Evolutionary conservation across 2,797 vertebrate species (phyloP).

Genomic region (Poecilia picta): DNA sequence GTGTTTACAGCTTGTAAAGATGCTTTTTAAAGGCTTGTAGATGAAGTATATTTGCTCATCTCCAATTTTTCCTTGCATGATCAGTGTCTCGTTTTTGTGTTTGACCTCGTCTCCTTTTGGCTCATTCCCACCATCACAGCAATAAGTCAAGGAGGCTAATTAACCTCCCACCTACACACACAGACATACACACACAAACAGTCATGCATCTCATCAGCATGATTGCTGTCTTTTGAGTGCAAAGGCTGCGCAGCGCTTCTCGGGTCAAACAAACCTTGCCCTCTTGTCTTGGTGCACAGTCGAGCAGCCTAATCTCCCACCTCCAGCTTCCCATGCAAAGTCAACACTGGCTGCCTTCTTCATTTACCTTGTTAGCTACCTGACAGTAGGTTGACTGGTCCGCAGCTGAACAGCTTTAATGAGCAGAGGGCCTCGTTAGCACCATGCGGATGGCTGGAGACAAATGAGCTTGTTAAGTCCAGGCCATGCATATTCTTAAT

Average conservation of each 20-base stretch:
- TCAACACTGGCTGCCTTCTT: constrained; percentile 65
- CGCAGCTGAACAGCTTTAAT: constrained; percentile 67
- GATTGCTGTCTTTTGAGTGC: constrained; percentile 44
- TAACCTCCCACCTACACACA: constrained; percentile 46
- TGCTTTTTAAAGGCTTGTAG: neutral
- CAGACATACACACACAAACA: neutral
- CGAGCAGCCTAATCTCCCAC: constrained; percentile 60
- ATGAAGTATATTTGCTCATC: neutral
- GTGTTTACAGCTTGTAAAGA: neutral
- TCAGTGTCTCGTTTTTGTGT: constrained; percentile 25
- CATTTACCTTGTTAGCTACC: constrained; percentile 69
- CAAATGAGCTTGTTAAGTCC: constrained; percentile 71
- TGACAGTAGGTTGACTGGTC: constrained; percentile 65
- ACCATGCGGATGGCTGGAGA: constrained; percentile 59
- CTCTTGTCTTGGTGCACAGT: constrained; percentile 59
- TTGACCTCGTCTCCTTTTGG: constrained; percentile 49
- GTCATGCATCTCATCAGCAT: constrained; percentile 27
- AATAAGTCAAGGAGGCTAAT: constrained; percentile 55
- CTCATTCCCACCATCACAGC: constrained; percentile 46
- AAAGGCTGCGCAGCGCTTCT: constrained; percentile 23
- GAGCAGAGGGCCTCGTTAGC: constrained; percentile 72
- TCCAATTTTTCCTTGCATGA: constrained; percentile 13
- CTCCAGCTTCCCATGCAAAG: constrained; percentile 57
- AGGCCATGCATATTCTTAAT: constrained; percentile 73
- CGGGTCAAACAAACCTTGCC: constrained; percentile 51